These are phyloP conservation scores for Zonotrichia leucophrys DNA, from an alignment of 2,113 vertebrate genomes.

Conservation along the genomic window DNA sequence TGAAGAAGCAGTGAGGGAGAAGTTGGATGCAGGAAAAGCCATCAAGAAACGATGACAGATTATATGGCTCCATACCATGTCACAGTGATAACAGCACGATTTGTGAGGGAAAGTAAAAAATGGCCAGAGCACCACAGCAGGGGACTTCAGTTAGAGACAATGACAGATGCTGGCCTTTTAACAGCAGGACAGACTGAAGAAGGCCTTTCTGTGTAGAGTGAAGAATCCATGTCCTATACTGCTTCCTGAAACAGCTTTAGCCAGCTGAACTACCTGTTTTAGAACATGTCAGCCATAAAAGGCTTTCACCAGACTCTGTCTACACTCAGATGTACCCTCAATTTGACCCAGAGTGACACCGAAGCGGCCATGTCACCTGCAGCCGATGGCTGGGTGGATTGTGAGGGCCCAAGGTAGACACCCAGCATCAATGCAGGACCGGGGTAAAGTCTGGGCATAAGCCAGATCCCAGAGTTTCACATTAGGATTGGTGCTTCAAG, in stretches of 20 bases:
- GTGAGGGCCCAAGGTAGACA: accelerated
- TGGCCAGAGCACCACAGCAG: neutral
- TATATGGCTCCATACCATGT: accelerated
- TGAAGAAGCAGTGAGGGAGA: neutral
- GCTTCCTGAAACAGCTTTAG: neutral
- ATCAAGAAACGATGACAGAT: neutral
- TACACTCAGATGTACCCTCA: no score
- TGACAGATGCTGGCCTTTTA: neutral
- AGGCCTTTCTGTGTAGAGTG: neutral
- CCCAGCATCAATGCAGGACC: accelerated
- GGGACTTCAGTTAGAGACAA: neutral
- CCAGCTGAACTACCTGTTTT: neutral
- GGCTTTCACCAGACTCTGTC: neutral
- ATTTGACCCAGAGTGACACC: accelerated
- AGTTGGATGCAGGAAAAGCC: neutral
- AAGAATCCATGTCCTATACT: neutral
- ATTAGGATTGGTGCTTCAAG: neutral
- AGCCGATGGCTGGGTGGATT: accelerated
- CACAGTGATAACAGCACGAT: accelerated
- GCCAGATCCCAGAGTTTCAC: neutral
- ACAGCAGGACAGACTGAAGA: neutral
- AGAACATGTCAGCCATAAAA: accelerated
- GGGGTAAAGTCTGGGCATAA: accelerated
- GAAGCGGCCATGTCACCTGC: accelerated
- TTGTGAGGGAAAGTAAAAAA: neutral